Evolutionary conservation across 2,113 vertebrate genomes (phyloP).

Genomic region (Pelecanus crispus): DNA sequence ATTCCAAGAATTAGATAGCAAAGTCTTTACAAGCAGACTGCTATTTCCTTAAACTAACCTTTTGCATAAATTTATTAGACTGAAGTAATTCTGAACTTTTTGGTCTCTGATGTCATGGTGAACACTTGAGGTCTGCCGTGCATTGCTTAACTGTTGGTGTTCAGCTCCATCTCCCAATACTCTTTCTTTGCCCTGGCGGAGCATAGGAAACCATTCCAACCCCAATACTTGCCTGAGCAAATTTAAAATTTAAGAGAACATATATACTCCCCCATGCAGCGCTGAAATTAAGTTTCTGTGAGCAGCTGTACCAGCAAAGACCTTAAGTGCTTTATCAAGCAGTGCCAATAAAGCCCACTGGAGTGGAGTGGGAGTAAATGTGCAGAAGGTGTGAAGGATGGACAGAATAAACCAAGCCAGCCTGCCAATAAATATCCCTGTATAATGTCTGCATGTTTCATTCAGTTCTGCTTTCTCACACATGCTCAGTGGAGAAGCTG

Average conservation of each 20-base stretch:
- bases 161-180: background rate
- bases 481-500: background rate
- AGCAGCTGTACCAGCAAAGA: background rate
- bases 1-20: background rate
- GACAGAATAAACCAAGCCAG: background rate
- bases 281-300: background rate
- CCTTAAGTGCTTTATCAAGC: background rate
- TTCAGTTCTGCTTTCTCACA: background rate
- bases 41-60: background rate
- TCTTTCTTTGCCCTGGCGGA: background rate
- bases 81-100: background rate
- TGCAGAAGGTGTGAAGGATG: background rate
- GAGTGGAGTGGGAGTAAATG: background rate
- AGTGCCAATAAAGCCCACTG: background rate
- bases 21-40: background rate
- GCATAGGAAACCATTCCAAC: background rate
- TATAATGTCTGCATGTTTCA: background rate
- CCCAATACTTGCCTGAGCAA: background rate
- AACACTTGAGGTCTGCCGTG: background rate
- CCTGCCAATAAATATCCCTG: background rate
- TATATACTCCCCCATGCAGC: background rate
- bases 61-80: background rate
- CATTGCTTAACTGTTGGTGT: background rate
- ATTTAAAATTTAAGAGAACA: background rate
- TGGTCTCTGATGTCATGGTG: background rate